phyloP scores from a whole-genome alignment of 2,797 vertebrate species.

The Gambusia yucatana region DNA sequence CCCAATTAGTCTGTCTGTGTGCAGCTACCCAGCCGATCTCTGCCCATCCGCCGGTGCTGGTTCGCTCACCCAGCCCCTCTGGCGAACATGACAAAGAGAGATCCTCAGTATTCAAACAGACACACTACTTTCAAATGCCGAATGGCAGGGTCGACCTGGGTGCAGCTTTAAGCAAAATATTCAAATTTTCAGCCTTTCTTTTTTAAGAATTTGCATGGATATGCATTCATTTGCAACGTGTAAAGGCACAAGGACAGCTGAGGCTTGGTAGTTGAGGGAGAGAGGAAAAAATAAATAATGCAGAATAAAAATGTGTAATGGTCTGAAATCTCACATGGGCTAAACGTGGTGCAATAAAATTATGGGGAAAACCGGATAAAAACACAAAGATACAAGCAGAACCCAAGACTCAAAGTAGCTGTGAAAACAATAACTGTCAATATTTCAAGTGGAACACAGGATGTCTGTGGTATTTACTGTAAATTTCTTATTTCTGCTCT shows the following conservation, averaged over 20 bases:
- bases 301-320: slow-evolving; percentile 71
- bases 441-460: not conserved
- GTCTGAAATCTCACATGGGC: slow-evolving; percentile 67
- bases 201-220: slow-evolving; percentile 83
- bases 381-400: slow-evolving; percentile 27
- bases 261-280: slow-evolving; percentile 68
- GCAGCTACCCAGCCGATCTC: slow-evolving; percentile 77
- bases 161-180: slow-evolving; percentile 83
- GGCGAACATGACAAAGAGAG: slow-evolving; percentile 83
- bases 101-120: slow-evolving; percentile 79
- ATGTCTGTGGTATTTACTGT: slow-evolving; percentile 10
- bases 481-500: slow-evolving; percentile 42
- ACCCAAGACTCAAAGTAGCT: not conserved
- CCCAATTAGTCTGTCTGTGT: slow-evolving; percentile 84
- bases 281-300: slow-evolving; percentile 71
- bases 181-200: slow-evolving; percentile 80
- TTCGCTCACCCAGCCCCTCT: slow-evolving; percentile 79
- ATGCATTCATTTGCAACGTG: slow-evolving; percentile 82
- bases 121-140: slow-evolving; percentile 78
- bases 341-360: slow-evolving; percentile 42
- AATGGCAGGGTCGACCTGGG: slow-evolving; percentile 80
- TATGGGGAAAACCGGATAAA: slow-evolving; percentile 28
- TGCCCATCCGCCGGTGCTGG: slow-evolving; percentile 78
- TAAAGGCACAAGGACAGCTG: slow-evolving; percentile 82
- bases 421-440: slow-evolving; percentile 15